Conservation (phyloP, 2,797 vertebrate genomes). For the Lutjanus campechanus region DNA sequence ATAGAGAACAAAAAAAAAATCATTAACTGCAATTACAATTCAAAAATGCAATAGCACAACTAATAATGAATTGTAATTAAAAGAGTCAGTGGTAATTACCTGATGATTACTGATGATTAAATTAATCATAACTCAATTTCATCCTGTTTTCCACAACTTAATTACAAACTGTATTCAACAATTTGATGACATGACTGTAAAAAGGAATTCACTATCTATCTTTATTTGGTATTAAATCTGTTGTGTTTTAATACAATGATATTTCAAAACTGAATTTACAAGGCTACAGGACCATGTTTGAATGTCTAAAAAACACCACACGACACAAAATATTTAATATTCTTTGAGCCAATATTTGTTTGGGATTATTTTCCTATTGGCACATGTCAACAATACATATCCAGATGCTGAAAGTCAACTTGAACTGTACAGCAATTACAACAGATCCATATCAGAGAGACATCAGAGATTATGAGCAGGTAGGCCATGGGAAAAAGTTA, state of each 20-base stretch:
- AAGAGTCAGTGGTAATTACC: slow-evolving; percentile 32
- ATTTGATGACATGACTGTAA: slow-evolving; percentile 4
- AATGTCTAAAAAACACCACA: not conserved
- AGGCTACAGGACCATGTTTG: not conserved
- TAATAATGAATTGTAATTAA: slow-evolving; percentile 29
- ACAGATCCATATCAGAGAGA: slow-evolving; percentile 14
- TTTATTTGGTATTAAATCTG: not conserved
- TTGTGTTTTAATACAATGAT: not conserved
- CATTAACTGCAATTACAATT: not conserved
- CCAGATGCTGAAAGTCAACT: not conserved
- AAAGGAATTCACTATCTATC: slow-evolving; percentile 17
- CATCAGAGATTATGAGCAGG: slow-evolving; percentile 31
- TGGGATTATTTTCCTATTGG: not conserved
- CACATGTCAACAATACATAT: not conserved
- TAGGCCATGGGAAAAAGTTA: slow-evolving; percentile 21
- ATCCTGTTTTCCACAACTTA: slow-evolving; percentile 4
- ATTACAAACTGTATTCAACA: slow-evolving; percentile 19
- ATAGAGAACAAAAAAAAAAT: not conserved
- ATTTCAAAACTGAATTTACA: not conserved
- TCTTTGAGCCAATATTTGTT: not conserved
- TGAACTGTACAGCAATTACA: slow-evolving; percentile 14
- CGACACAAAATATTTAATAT: not conserved
- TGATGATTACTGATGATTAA: slow-evolving; percentile 22
- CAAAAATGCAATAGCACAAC: slow-evolving; percentile 4
- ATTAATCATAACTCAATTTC: slow-evolving; percentile 31